Base-by-base conservation (phyloP, 2,113 vertebrate species). In the Sarotherodon lohbergeri region DNA sequence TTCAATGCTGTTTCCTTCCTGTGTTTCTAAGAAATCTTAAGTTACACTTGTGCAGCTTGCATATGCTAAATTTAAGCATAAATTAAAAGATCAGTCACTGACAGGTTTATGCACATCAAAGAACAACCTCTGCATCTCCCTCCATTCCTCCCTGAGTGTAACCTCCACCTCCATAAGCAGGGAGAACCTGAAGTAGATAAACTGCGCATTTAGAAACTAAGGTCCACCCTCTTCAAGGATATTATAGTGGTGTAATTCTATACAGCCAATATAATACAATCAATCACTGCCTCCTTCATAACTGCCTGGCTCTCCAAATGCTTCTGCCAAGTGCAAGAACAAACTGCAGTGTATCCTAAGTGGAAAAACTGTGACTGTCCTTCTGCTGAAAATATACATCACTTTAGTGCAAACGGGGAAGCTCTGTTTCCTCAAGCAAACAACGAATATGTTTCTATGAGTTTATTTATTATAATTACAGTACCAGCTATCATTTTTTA, bases 311-410 rank as follows among this genome's bases (percentile, higher is more conserved):
- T 68, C 71, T 54, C 39, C 46, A 10, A n/a, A 61, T 85, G 82
- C 68, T 16, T 76, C 84, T 89, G 84, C 89, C 87, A 90, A 85
- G 85, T 52, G 80, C 1, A 6, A 76, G 46, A 63, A 54, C 68
- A 76, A 86, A 90, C 89, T 84, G 86, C 91, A 86, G 52, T 82
- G 89, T 79, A 88, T 88, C 89, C 84, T 61, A 27, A 79, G 19
- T 66, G 17, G 19, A 39, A 66, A 63, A 66, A 66, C 17, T 39
- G 59, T 39, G 17, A 66, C 57, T 56, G 29, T 66, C 50, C 79
- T 46, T 82, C 68, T 16, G 29, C 52, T 27, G 48, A 54, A 88
- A 66, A 76, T 54, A 16, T 14, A 81, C 16, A 78, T 61, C 7
- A 66, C 57, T 61, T 27, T 50, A 36, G 24, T 63, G 73, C 43